Base-by-base conservation (phyloP, 2,113 vertebrate species). In the Stictonetta naevosa region DNA sequence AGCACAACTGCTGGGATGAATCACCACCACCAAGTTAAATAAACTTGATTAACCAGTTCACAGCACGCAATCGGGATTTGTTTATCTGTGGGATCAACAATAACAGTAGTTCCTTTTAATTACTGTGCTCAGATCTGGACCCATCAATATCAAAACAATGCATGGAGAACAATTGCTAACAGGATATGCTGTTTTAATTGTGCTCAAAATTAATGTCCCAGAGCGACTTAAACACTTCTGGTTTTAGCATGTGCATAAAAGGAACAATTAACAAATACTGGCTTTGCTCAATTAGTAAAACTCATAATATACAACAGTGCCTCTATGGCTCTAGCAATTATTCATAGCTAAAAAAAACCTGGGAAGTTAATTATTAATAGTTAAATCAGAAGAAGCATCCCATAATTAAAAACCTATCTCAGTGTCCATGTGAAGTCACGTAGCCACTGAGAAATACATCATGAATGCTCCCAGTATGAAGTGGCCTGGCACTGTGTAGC, bases 1-100 rank as follows among this genome's bases (percentile, higher is more conserved):
- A 93, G 62, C 72, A 91, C 29, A 92, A 71, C 91, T 56, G 72
- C 77, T 75, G 71, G 77, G 84, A 92, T 95, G 96, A 97, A 95
- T 95, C 93, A 96, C 84, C 71, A 91, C 66, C 0, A 1, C 75
- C 69, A 95, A 81, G 73, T 85, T 91, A 91, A 93, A 90, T 89
- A 96, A 96, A 96, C 83, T 85, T 74, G 88, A 96, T 93, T 94
- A 96, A 95, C 92, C 80, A 90, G 91, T 92, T 93, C 91, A 90
- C 34, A 90, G 81, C 81, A 89, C 0, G 4, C 13, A 91, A 80
- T 81, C 83, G 87, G 36, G 34, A 3, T 91, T 89, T 87, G 91
- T 91, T 96, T 95, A 90, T 96, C 94, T 95, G 53, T 5, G 10
- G 93, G 62, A 95, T 91, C 78, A 95, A 94, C 80, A 96, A 83